A percentile compares a stretch with the other conserved stretches of the same genome.
Conservation (phyloP, 2,797 vertebrate genomes). For the Phyllotis vaccarum region DNA sequence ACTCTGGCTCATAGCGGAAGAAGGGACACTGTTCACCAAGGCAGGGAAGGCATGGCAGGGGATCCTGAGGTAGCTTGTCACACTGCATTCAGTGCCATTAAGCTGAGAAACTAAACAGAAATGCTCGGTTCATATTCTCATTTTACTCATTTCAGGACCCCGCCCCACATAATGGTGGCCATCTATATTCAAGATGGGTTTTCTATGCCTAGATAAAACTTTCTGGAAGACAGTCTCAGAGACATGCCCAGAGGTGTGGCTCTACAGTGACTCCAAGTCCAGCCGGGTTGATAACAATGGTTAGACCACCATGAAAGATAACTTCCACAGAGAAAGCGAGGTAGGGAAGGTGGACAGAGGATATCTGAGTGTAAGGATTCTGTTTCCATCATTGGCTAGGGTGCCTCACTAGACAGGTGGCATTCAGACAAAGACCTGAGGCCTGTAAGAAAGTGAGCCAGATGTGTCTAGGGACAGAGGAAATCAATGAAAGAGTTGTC, state of each 20-base stretch:
- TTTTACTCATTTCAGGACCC: not conserved
- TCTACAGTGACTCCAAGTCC: not conserved
- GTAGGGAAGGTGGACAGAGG: not conserved
- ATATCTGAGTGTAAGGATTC: not conserved
- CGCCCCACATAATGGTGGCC: no score
- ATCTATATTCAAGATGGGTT: not conserved
- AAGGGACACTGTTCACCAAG: not conserved
- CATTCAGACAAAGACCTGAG: constrained; percentile 5
- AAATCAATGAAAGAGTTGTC: not conserved
- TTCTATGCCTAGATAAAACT: not conserved
- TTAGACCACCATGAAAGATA: not conserved
- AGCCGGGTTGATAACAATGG: not conserved
- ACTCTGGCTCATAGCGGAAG: not conserved
- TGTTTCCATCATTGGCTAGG: not conserved
- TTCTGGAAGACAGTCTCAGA: not conserved
- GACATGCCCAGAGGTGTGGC: not conserved
- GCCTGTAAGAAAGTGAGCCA: not conserved
- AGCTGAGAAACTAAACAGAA: not conserved
- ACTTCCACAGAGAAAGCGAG: not conserved
- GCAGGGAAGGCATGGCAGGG: not conserved
- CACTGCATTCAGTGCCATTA: not conserved
- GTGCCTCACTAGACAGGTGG: not conserved
- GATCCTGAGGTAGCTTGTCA: not conserved
- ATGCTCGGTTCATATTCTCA: not conserved
- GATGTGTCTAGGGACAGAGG: not conserved